These are phyloP conservation scores for Danio albolineatus DNA, from an alignment of 2,797 vertebrate species.

Conservation along the genomic window DNA sequence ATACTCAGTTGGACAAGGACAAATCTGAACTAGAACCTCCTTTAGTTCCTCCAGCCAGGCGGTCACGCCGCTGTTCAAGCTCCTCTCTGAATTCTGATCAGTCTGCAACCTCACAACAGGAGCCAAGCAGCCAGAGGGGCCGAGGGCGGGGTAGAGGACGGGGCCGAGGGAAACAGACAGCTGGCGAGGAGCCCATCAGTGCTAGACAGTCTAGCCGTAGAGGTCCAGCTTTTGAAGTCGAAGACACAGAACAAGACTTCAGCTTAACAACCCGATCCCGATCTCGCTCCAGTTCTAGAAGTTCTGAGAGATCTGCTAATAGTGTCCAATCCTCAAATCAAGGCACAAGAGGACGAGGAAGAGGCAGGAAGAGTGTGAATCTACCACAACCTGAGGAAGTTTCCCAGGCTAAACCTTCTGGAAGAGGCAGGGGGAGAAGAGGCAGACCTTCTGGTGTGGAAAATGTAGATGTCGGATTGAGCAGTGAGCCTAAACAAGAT, in stretches of 20 bases:
- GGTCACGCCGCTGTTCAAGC: constrained; percentile 75
- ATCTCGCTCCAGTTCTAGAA: constrained; percentile 62
- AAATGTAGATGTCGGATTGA: not conserved
- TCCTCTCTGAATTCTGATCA: constrained; percentile 74
- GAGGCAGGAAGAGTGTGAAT: constrained; percentile 59
- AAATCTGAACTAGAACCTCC: constrained; percentile 17
- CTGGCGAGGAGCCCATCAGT: constrained; percentile 26
- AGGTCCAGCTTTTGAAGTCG: constrained; percentile 14
- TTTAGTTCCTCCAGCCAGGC: constrained; percentile 59
- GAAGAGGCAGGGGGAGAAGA: constrained; percentile 46
- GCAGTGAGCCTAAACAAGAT: not conserved
- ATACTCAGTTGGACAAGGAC: not conserved
- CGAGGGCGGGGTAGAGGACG: constrained; percentile 56
- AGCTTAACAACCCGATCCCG: constrained; percentile 18
- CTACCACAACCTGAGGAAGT: constrained; percentile 50
- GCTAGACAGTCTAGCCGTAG: constrained; percentile 58
- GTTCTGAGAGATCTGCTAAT: constrained; percentile 53
- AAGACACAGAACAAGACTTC: constrained; percentile 40
- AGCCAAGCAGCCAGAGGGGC: constrained; percentile 56
- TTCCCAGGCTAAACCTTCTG: constrained; percentile 1
- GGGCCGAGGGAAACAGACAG: constrained; percentile 61
- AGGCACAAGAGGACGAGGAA: constrained; percentile 70
- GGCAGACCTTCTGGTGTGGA: constrained; percentile 13
- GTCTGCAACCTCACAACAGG: constrained; percentile 61
- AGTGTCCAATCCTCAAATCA: constrained; percentile 58